Evolutionary conservation across 1,140 invertebrate genomes (phyloP).

Genomic region (Harpegnathos saltator): DNA sequence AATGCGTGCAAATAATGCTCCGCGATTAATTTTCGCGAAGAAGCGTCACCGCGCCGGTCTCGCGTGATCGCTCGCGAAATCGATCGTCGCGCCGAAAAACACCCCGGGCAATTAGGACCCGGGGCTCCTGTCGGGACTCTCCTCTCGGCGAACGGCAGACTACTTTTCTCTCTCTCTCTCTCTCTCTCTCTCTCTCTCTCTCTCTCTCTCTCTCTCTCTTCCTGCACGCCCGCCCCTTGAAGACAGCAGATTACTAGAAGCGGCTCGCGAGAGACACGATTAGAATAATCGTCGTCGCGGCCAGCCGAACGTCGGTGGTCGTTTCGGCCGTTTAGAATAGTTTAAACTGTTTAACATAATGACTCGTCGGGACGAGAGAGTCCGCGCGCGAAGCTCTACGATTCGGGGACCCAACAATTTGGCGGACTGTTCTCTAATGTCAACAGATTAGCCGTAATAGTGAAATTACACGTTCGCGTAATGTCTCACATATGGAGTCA

Average conservation of each 20-base stretch:
- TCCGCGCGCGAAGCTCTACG: constrained; percentile 39
- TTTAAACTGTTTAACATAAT: constrained; percentile 84
- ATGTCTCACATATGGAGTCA: constrained; percentile 77
- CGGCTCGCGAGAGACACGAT: constrained; percentile 73
- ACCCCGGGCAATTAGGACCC: constrained; percentile 41
- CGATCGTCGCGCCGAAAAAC: constrained; percentile 49
- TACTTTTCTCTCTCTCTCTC: too few relatives aligned
- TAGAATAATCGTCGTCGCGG: constrained; percentile 75
- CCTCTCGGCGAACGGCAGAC: too few relatives aligned
- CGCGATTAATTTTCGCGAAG: too few relatives aligned
- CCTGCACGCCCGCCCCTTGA: constrained; percentile 48
- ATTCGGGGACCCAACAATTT: constrained; percentile 79
- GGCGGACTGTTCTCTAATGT: constrained; percentile 81
- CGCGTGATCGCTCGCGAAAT: constrained; percentile 50
- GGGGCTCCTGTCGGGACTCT: constrained; percentile 19
- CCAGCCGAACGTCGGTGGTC: constrained; percentile 42
- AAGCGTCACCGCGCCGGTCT: not conserved
- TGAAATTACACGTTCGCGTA: constrained; percentile 85
- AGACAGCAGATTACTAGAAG: constrained; percentile 57
- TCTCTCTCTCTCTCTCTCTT: too few relatives aligned
- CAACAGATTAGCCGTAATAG: constrained; percentile 86
- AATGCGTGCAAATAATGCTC: too few relatives aligned
- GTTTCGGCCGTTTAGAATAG: constrained; percentile 73
- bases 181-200: too few relatives aligned
- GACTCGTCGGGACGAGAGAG: constrained; percentile 55